Evolutionary conservation across 2,888 invertebrate species (phyloP), one percentile per base, ranked within the genome.

Genomic region (Eupithecia subfuscata): DNA sequence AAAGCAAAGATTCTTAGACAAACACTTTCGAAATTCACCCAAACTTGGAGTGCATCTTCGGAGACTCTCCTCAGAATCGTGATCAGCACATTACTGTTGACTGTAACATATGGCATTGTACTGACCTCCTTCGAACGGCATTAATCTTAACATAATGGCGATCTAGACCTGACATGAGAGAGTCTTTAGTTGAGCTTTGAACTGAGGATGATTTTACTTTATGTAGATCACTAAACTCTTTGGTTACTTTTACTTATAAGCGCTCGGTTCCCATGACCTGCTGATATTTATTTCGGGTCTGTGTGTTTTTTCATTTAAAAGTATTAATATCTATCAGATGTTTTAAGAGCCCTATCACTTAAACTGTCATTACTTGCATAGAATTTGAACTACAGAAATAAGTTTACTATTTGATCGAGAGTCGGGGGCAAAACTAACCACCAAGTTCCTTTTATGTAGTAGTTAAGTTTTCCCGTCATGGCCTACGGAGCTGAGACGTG

Each of bases 51-150:
- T 5, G 60, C 14, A 60, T 60, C 60, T 60, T 72, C 70, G 63
- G 73, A 76, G 75, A 80, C 75, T 77, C 75, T 80, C 48, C 56
- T 0, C 25, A 60, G 34, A 22, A 63, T 78, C 78, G 78, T 81
- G 79, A 76, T 76, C 75, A 65, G 45, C 69, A 43, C 34, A 34
- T 34, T 1, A 67, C 37, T 25, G 60, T 60, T 67, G 40, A 77
- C 65, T 37, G 65, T 63, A 77, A 78, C 79, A 78, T 78, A 79
- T 79, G 81, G 81, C 78, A 78, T 73, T 77, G 78, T 70, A 37
- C 25, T 74, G 79, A 71, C 78, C 78, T 79, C 78, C 74, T 77
- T 80, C 63, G 30, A 63, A 68, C 69, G 40, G 67, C 74, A 74
- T 76, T 71, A 65, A 71, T 74, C 74, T 77, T 67, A 37, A 22